Evolutionary conservation across 2,113 vertebrate genomes (phyloP).

Genomic region (Cyphomyrus discorhynchus): DNA sequence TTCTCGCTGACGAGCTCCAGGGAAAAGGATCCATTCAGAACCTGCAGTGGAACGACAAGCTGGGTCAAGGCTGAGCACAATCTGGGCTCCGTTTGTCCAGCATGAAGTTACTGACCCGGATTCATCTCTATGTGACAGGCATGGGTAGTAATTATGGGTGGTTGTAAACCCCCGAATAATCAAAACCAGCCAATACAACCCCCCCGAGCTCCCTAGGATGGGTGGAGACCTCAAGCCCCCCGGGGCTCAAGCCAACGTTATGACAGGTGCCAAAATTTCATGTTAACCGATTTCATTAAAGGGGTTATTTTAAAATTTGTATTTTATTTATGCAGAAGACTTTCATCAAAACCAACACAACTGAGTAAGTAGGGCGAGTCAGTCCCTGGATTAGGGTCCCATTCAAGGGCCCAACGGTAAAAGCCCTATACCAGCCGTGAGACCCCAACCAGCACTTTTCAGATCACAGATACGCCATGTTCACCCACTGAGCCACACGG

Average conservation of each 20-base stretch:
- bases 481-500: neutral
- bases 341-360: neutral
- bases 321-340: neutral
- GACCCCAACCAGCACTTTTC: neutral
- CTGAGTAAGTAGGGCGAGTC: neutral
- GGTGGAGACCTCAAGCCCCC: neutral
- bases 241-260: neutral
- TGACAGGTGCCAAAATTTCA: neutral
- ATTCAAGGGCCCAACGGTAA: neutral
- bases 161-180: neutral
- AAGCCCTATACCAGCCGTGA: neutral
- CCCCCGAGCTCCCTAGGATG: neutral
- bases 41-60: slow-evolving; percentile 54
- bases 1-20: slow-evolving; percentile 98
- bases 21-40: slow-evolving; percentile 95
- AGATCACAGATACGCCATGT: neutral
- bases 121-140: neutral
- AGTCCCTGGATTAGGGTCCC: neutral
- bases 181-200: neutral
- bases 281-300: neutral
- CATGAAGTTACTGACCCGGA: neutral
- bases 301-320: neutral
- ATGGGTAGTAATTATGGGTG: neutral
- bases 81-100: neutral
- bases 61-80: neutral